These are phyloP conservation scores for Rhinatrema bivittatum DNA, from an alignment of 2,797 vertebrate species.

Conservation along the genomic window DNA sequence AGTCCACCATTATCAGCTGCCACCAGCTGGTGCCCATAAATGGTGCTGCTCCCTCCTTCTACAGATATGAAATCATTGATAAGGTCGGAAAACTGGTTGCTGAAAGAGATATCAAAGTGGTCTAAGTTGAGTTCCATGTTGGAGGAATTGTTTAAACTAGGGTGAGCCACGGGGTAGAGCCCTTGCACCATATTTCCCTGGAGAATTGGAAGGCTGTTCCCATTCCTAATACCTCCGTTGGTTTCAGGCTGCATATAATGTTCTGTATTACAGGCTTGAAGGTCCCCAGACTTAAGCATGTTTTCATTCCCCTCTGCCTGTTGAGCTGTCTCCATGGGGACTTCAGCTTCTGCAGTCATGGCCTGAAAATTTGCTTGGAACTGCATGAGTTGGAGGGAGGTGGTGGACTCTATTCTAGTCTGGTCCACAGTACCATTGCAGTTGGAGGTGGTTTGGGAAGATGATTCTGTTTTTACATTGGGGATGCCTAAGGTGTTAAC, in stretches of 20 bases:
- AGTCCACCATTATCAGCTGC: conserved; percentile 49
- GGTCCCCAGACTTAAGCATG: conserved; percentile 83
- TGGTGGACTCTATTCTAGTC: conserved; percentile 67
- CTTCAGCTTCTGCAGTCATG: conserved; percentile 80
- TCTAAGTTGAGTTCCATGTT: conserved; percentile 98
- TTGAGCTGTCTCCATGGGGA: conserved; percentile 82
- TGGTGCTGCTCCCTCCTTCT: conserved; percentile 75
- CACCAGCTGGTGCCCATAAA: conserved; percentile 93
- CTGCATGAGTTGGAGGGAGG: conserved; percentile 90
- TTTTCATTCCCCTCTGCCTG: conserved; percentile 65
- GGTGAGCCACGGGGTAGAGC: conserved; percentile 85
- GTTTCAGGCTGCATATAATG: conserved; percentile 84
- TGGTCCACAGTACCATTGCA: conserved; percentile 79
- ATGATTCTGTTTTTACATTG: conserved; percentile 82
- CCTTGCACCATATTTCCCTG: conserved; percentile 89
- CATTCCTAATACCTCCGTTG: conserved; percentile 52
- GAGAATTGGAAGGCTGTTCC: conserved; percentile 76
- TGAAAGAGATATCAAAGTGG: conserved; percentile 98
- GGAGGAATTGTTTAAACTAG: conserved; percentile 65
- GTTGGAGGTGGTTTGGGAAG: conserved; percentile 70
- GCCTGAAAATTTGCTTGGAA: conserved; percentile 87
- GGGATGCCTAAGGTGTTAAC: conserved; percentile 52
- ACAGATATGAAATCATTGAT: conserved; percentile 98
- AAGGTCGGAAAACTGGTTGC: conserved; percentile 98
- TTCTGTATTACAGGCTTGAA: conserved; percentile 80